These are phyloP conservation scores for Myotis lucifugus DNA, from an alignment of 2,113 vertebrate species.

Conservation along the genomic window DNA sequence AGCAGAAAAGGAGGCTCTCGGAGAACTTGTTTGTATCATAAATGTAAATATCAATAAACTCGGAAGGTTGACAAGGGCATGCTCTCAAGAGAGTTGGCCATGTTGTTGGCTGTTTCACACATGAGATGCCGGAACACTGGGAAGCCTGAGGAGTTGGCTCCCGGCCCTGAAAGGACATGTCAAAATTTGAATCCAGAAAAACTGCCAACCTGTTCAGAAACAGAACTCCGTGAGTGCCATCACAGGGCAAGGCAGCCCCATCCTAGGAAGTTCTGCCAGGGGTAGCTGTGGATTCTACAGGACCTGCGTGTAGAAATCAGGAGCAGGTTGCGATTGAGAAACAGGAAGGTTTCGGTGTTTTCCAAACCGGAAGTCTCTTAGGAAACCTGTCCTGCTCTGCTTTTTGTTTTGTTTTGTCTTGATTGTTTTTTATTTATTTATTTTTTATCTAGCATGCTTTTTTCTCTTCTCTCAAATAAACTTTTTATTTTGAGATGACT, in stretches of 20 bases:
- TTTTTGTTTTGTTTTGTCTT: neutral
- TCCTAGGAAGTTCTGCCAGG: neutral
- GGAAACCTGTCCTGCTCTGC: neutral
- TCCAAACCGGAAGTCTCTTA: neutral
- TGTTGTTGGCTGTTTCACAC: conserved; percentile 51
- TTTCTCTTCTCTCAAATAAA: neutral
- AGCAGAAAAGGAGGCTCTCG: conserved; percentile 50
- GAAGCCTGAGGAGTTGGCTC: neutral
- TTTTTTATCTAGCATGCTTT: neutral
- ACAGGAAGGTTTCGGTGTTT: neutral
- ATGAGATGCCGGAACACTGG: neutral
- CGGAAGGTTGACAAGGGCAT: conserved; percentile 50
- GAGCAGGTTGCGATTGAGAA: neutral
- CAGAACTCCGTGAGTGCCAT: neutral
- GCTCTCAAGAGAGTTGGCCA: conserved; percentile 34
- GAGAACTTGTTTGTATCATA: conserved; percentile 63
- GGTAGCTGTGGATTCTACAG: neutral
- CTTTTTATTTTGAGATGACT: conserved; percentile 40
- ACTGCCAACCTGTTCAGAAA: neutral
- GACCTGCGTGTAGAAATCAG: neutral
- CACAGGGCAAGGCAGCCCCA: neutral
- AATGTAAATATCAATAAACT: conserved; percentile 75
- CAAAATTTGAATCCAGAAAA: conserved; percentile 7
- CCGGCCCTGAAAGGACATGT: neutral
- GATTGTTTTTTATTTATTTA: neutral